Percentiles rank a stretch among this genome's conserved stretches.
These are phyloP conservation scores for Azorinus chamasolen DNA, from an alignment of 2,888 invertebrate species.

Conservation along the genomic window DNA sequence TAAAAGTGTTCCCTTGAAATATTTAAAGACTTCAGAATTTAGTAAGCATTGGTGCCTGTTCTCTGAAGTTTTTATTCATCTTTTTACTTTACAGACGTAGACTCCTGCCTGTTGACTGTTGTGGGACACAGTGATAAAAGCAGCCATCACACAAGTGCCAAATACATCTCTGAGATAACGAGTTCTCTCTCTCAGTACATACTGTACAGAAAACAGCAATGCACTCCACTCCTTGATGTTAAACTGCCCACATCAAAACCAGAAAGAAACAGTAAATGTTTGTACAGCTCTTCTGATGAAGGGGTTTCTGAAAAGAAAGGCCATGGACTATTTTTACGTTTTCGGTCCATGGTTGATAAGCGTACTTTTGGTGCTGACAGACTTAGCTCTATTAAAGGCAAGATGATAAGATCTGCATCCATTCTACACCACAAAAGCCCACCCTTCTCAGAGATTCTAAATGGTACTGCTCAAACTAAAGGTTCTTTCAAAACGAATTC, in stretches of 20 bases:
- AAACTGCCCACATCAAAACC: conserved; percentile 56
- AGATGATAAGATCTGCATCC: conserved; percentile 61
- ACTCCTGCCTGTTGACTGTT: conserved; percentile 78
- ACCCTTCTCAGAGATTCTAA: conserved; percentile 18
- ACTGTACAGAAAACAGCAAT: conserved; percentile 71
- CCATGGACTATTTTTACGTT: conserved; percentile 45
- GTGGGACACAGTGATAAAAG: conserved; percentile 64
- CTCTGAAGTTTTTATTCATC: background rate
- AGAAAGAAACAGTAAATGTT: conserved; percentile 25
- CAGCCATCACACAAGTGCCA: conserved; percentile 36
- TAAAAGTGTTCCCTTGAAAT: no score
- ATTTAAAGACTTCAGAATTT: no score
- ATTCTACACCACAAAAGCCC: conserved; percentile 68
- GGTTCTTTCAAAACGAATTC: conserved; percentile 47
- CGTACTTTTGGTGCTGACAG: conserved; percentile 46
- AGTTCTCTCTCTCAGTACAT: conserved; percentile 76
- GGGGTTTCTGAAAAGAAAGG: conserved; percentile 3
- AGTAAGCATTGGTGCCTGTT: background rate
- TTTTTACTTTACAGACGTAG: conserved; percentile 71
- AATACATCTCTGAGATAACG: conserved; percentile 64
- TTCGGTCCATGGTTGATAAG: conserved; percentile 53
- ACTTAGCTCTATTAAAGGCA: conserved; percentile 40
- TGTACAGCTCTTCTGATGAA: conserved; percentile 60
- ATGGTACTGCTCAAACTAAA: conserved; percentile 19
- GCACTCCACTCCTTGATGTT: conserved; percentile 72